Evolutionary conservation across 1,140 invertebrate species (phyloP), one percentile per base, ranked within the genome.

Genomic region (Cepaea nemoralis): DNA sequence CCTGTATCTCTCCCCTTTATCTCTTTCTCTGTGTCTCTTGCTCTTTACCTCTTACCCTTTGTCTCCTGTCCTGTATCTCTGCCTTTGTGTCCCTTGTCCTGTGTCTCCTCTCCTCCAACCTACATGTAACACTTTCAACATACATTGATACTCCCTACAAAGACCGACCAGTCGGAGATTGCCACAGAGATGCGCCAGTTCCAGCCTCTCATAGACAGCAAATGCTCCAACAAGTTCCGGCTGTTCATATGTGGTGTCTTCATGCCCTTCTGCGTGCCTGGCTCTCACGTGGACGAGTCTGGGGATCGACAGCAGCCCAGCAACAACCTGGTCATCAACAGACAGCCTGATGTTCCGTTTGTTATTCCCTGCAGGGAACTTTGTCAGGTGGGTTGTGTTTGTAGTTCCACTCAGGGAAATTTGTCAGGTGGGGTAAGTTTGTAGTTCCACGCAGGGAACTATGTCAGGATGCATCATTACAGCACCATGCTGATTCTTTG

Each of bases 201-300:
- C 69, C 40, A 80, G 31, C 33, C 75, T 14, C 70, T 85, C 22
- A 33, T 85, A 3, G 69, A 81, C 33, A 80, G 74, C 8, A 78
- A 81, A 2, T 85, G 84, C 71, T 83, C 83, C 22, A 48, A 69
- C 0, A 71, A 83, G 33, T 76, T 85, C 35, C 40, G 74, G 19
- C 81, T 85, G 39, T 83, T 85, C 40, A 69, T 85, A 10, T 85
- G 84, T 66, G 84, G 84, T 12, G 81, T 80, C 16, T 85, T 74
- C 81, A 83, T 85, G 83, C 84, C 84, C 0, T 85, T 82, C 79
- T 85, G 84, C 50, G 70, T 82, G 33, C 78, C 74, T 31, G 81
- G 74, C 12, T 35, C 67, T 0, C 77, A 22, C 16, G 69, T 40
- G 35, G 67, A 37, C 2, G 69, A 40, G 37, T 6, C 1, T 42